phyloP scores from a whole-genome alignment of 1,140 invertebrate species.

The Geopemphigus sp. region DNA sequence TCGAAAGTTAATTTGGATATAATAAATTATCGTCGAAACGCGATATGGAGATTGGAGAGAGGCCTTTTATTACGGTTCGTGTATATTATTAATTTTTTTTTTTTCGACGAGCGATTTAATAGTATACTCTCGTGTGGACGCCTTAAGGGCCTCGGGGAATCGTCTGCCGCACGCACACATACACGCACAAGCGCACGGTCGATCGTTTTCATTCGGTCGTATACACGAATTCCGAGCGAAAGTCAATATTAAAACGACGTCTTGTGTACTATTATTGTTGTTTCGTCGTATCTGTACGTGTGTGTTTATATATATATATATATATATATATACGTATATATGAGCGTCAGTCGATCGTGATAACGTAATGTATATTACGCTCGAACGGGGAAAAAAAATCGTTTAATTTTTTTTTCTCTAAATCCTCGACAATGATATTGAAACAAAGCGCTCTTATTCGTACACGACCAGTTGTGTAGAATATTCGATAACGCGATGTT shows the following conservation, averaged over 20 bases:
- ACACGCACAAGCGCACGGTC: background rate
- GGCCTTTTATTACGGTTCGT: background rate
- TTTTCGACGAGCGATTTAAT: background rate
- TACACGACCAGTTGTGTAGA: background rate
- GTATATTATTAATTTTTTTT: background rate
- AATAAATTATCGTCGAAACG: too few species aligned
- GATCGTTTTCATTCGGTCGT: background rate
- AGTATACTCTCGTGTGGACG: too few species aligned
- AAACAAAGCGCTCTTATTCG: background rate
- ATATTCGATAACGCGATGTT: constrained; percentile 33
- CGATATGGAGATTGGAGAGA: background rate
- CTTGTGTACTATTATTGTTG: too few species aligned
- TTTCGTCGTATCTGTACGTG: too few species aligned
- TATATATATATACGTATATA: too few species aligned
- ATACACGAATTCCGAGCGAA: constrained; percentile 8
- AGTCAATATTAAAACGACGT: constrained; percentile 29
- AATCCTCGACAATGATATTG: too few species aligned
- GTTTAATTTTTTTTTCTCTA: too few species aligned
- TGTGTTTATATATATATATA: background rate
- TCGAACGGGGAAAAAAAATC: background rate
- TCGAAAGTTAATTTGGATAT: constrained; percentile 40
- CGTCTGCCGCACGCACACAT: background rate
- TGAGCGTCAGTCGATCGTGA: background rate
- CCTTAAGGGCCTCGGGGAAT: background rate
- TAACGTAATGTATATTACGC: constrained; percentile 12